A percentile compares a stretch with the other conserved stretches of the same genome.
phyloP scores from a whole-genome alignment of 2,888 invertebrate species.

The Chironomus tentans region DNA sequence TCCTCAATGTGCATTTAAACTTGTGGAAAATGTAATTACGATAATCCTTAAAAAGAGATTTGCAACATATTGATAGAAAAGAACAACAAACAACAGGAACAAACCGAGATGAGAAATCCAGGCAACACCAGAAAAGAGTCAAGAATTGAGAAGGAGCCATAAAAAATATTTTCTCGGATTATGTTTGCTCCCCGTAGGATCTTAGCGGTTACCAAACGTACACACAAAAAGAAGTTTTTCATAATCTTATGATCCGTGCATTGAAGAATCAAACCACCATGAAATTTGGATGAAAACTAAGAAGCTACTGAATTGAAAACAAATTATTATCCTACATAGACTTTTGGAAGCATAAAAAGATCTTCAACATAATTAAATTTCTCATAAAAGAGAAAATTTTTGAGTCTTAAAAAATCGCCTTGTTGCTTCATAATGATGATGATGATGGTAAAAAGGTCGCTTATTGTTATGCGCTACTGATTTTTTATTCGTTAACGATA shows the following conservation, averaged over 20 bases:
- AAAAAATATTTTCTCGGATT: background rate
- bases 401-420: background rate
- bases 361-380: constrained; percentile 6
- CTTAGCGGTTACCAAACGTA: no score
- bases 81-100: background rate
- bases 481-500: constrained; percentile 9
- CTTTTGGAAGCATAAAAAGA: background rate
- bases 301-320: constrained; percentile 25
- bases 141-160: background rate
- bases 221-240: background rate
- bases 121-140: background rate
- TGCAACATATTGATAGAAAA: background rate
- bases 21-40: constrained; percentile 26
- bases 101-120: background rate
- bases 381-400: background rate
- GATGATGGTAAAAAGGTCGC: background rate
- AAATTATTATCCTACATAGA: background rate
- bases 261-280: constrained; percentile 21
- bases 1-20: constrained; percentile 17
- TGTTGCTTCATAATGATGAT: background rate
- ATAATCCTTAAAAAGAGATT: background rate
- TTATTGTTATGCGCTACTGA: constrained; percentile 27
- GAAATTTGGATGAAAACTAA: constrained; percentile 24
- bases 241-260: background rate
- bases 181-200: no score